A percentile compares a stretch with the other conserved stretches of the same genome.
Conservation (phyloP, 1,140 invertebrate genomes). For the Goniozus legneri region DNA sequence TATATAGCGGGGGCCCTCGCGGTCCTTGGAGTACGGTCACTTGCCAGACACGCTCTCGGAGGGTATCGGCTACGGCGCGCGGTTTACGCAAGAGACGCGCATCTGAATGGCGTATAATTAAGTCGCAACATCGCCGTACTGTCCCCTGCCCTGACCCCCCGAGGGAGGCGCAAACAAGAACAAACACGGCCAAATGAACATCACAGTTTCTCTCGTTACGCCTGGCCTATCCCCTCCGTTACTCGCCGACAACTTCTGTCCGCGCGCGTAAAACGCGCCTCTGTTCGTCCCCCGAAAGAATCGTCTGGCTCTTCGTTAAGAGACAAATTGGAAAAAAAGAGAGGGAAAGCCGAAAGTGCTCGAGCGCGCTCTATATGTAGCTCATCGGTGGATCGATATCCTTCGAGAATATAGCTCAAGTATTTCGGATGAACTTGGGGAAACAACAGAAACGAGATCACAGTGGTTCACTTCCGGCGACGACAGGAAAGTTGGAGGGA, state of each 20-base stretch:
- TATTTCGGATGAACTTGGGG: slow-evolving; percentile 18
- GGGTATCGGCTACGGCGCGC: slow-evolving; percentile 23
- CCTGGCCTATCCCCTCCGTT: slow-evolving; percentile 22
- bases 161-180: slow-evolving; percentile 38
- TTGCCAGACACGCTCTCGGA: slow-evolving; percentile 20
- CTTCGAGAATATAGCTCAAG: slow-evolving; percentile 8
- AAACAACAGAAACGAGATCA: slow-evolving; percentile 31
- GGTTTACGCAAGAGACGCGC: slow-evolving; percentile 40
- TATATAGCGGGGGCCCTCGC: slow-evolving; percentile 6
- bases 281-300: no score
- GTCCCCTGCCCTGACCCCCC: slow-evolving; percentile 23
- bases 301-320: no score
- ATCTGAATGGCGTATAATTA: slow-evolving; percentile 51
- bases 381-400: slow-evolving; percentile 26
- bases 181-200: slow-evolving; percentile 49
- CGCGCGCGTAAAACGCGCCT: no score
- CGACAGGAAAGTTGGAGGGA: slow-evolving; percentile 23
- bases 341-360: no score
- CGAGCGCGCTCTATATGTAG: no score
- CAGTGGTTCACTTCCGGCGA: slow-evolving; percentile 26
- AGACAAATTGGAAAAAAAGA: no score
- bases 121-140: slow-evolving; percentile 43
- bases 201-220: slow-evolving; percentile 30
- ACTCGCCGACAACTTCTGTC: slow-evolving; percentile 11
- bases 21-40: slow-evolving; percentile 22